Evolutionary conservation across 2,113 vertebrate genomes (phyloP).

Genomic region (Nestor notabilis): DNA sequence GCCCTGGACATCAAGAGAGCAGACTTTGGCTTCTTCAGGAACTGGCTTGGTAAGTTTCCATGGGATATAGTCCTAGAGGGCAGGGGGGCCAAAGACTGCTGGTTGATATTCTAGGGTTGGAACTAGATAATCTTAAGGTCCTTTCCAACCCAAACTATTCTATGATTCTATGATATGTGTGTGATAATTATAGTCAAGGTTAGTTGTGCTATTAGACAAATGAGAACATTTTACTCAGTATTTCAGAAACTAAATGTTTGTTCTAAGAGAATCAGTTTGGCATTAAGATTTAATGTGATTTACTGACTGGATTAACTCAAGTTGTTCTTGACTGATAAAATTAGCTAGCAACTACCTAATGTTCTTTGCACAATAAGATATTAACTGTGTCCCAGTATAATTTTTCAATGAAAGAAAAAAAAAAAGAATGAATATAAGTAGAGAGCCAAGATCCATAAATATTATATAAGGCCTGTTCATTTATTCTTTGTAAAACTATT

Average conservation of each 20-base stretch:
- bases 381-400: background rate
- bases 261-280: background rate
- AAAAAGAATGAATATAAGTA: background rate
- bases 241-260: background rate
- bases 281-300: background rate
- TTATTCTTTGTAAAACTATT: background rate
- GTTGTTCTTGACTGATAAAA: background rate
- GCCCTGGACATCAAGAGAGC: too few relatives aligned
- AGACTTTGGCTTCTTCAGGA: too few relatives aligned
- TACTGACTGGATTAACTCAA: background rate
- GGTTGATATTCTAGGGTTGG: too few relatives aligned
- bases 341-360: background rate
- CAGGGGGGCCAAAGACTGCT: too few relatives aligned
- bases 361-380: background rate
- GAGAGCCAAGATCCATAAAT: background rate
- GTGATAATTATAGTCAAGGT: background rate
- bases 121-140: too few relatives aligned
- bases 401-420: background rate
- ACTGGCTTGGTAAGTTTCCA: too few relatives aligned
- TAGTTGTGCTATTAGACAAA: background rate
- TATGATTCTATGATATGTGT: too few relatives aligned
- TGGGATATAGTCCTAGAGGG: too few relatives aligned
- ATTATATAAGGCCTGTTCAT: background rate
- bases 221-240: background rate
- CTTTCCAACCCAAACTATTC: too few relatives aligned